Evolutionary conservation across 2,113 vertebrate species (phyloP).

Genomic region (Etheostoma spectabile): DNA sequence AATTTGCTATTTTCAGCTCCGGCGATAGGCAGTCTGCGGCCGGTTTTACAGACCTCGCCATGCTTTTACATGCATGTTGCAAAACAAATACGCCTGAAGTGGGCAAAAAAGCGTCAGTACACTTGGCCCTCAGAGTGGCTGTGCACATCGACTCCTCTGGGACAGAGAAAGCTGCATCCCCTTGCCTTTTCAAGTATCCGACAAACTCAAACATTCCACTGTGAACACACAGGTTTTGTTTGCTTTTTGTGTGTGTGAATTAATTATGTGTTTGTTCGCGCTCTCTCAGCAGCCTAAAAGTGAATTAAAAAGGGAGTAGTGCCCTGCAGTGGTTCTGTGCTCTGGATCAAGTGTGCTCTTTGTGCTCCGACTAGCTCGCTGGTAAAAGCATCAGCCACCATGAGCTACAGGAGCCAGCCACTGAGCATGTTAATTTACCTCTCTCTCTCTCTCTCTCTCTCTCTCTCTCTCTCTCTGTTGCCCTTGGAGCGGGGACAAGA

Average conservation of each 20-base stretch:
- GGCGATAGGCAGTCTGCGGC: no score
- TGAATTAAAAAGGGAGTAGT: slow-evolving; percentile 32
- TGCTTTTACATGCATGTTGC: no score
- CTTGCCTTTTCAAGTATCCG: slow-evolving; percentile 5
- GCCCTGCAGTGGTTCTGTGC: slow-evolving; percentile 26
- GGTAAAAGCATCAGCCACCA: slow-evolving; percentile 35
- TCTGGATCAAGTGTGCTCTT: slow-evolving; percentile 53
- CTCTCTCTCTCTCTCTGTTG: slow-evolving; percentile 26
- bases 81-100: no score
- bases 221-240: slow-evolving; percentile 1
- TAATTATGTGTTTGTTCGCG: not conserved
- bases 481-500: slow-evolving; percentile 59
- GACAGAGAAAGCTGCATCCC: not conserved
- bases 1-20: no score
- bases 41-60: no score
- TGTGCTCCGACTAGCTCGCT: slow-evolving; percentile 38
- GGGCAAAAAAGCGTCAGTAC: no score
- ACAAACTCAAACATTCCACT: slow-evolving; percentile 13
- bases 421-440: slow-evolving; percentile 44
- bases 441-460: not conserved
- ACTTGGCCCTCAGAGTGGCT: not conserved
- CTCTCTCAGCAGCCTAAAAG: slow-evolving; percentile 9
- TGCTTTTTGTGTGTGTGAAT: not conserved
- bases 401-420: slow-evolving; percentile 21
- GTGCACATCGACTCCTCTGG: not conserved